These are phyloP conservation scores for Semotilus atromaculatus DNA, from an alignment of 2,797 vertebrate species.

Conservation along the genomic window DNA sequence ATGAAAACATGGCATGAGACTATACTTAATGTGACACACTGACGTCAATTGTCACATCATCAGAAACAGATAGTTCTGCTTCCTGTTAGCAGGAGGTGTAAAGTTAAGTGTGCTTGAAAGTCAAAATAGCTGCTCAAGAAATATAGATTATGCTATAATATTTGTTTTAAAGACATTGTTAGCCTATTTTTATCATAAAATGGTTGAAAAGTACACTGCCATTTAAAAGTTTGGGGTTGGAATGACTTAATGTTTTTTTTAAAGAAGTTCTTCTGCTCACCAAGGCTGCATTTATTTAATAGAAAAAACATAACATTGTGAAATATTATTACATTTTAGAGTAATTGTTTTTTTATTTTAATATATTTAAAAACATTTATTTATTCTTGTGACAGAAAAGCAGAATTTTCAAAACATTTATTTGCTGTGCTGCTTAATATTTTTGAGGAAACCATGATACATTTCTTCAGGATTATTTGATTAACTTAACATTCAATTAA, in stretches of 20 bases:
- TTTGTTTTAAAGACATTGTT: background rate
- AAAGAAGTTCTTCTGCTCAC: background rate
- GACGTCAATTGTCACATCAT: background rate
- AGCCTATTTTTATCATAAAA: background rate
- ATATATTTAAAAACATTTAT: background rate
- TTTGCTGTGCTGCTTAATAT: background rate
- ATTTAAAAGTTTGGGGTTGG: background rate
- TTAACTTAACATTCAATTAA: background rate
- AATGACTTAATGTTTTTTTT: background rate
- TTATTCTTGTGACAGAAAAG: background rate
- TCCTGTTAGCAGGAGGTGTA: constrained; percentile 7
- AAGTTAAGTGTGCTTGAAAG: background rate
- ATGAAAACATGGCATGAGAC: constrained; percentile 7
- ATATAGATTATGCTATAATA: background rate
- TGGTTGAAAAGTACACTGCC: background rate
- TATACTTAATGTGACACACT: constrained; percentile 18
- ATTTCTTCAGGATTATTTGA: background rate
- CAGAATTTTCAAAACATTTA: background rate
- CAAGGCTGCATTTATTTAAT: background rate
- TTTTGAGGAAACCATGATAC: background rate
- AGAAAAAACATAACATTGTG: background rate
- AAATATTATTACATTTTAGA: background rate
- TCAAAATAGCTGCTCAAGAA: background rate
- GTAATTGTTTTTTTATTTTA: background rate
- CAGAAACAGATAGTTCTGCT: background rate